Evolutionary conservation across 1,140 invertebrate genomes (phyloP), one percentile per base, ranked within the genome.

Genomic region (Sitobion miscanthi): DNA sequence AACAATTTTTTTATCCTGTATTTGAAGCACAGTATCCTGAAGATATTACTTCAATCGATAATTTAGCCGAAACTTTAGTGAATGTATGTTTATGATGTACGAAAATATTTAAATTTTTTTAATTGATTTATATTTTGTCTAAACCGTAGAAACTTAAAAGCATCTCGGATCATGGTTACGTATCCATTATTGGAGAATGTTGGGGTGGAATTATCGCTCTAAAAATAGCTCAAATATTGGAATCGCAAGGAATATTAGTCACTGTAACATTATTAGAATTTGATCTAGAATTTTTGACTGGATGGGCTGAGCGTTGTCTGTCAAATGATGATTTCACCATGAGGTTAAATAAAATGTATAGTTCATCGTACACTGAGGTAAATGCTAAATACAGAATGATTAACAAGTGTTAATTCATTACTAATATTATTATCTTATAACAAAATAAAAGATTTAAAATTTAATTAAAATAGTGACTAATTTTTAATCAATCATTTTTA

Each of bases 181-280:
- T 93, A 9, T 93, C 91, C 0, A 23, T 93, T 14, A 93, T 93
- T 42, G 91, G 91, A 0, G 91, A 86, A 85, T 93, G 38, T 5
- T 93, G 82, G 52, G 91, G 91, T 7, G 91, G 91, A 20, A 54
- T 57, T 95, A 9, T 94, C 95, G 93, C 90, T 11, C 4, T 94
- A 20, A 92, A 94, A 86, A 94, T 94, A 54, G 93, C 90, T 25
- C 85, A 86, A 42, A 69, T 94, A 21, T 94, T 94, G 30, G 93
- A 94, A 77, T 47, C 30, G 0, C 89, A 77, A 42, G 89, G 90
- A 3, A 92, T 20, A 20, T 7, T 92, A 21, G 90, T 91, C 5
- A 57, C 93, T 0, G 90, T 94, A 4, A 25, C 83, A 6, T 38
- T 94, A 38, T 62, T 94, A 11, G 90, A 94, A 30, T 77, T 30